Base-by-base conservation (phyloP, 2,113 vertebrate genomes). In the Arenaria interpres region DNA sequence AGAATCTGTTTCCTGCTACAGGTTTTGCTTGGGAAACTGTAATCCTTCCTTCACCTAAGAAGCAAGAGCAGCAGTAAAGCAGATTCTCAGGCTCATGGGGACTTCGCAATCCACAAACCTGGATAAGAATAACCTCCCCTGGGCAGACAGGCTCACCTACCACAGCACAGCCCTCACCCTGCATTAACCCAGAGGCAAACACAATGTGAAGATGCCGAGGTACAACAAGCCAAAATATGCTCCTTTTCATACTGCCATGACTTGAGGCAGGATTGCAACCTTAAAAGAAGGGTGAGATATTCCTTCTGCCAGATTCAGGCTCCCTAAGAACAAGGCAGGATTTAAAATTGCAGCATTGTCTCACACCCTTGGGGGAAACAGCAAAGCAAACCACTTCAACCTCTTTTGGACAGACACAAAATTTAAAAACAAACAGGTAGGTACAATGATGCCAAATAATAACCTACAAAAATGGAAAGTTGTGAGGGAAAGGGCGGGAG, bases 151-250 rank as follows among this genome's bases (percentile, higher is more conserved):
- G 4, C 37, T 71, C 60, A 7, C 24, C 18, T 41, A 5, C 57
- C 0, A 0, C 35, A 32, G 48, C 0, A 0, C n/a, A 56, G 33
- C 32, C 64, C 7, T 12, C 5, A 4, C 27, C 59, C 69, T 1
- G 1, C 35, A 2, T 10, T 5, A 60, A 1, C 16, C 43, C 3
- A 1, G 10, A 13, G 21, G 25, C 19, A 28, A 9, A 20, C 2
- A 32, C 1, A 3, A 32, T 0, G 1, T 13, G 33, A 69, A 18
- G 6, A 43, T 1, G 0, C 5, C 0, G 0, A 57, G 45, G 35
- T 48, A 20, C 53, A 30, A n/a, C 41, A 46, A 73, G 51, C 39
- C 45, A n/a, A 69, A 90, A 73, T 20, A 37, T 1, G 7, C 59
- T 80, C n/a, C 27, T 85, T 79, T 75, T 51, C 18, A 4, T 48